Evolutionary conservation across 2,888 invertebrate genomes (phyloP).

Genomic region (Tetragnatha montana): DNA sequence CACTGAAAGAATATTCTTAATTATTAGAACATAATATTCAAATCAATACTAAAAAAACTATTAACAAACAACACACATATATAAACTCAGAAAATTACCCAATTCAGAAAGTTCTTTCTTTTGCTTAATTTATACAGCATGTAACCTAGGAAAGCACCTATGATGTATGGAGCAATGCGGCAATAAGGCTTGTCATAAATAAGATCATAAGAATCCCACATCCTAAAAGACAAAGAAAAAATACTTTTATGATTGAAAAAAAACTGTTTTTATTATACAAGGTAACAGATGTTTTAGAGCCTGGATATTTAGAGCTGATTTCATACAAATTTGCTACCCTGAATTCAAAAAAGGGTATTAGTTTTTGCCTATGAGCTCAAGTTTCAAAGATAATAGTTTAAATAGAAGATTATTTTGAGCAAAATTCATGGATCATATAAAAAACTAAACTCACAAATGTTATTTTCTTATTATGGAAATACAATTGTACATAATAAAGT

Average conservation of each 20-base stretch:
- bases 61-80: too few species aligned
- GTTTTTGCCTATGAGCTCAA: not conserved
- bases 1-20: constrained; percentile 29
- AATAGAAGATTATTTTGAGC: too few species aligned
- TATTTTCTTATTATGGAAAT: too few species aligned
- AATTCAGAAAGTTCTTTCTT: constrained; percentile 61
- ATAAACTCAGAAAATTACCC: constrained; percentile 42
- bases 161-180: constrained; percentile 68
- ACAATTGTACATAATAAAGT: too few species aligned
- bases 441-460: too few species aligned
- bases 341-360: not conserved
- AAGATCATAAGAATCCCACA: constrained; percentile 63
- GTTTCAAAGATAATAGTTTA: too few species aligned
- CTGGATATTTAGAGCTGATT: not conserved
- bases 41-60: too few species aligned
- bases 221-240: constrained; percentile 19
- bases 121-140: constrained; percentile 33
- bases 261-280: too few species aligned
- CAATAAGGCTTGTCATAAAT: constrained; percentile 71
- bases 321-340: not conserved
- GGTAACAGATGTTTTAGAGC: not conserved
- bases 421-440: too few species aligned
- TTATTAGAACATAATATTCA: too few species aligned
- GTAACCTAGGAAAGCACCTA: constrained; percentile 62
- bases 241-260: not conserved